Percentiles rank a stretch among this genome's conserved stretches.
Conservation (phyloP, 92 coral and sea anemone genomes). For the Montipora capitata region DNA sequence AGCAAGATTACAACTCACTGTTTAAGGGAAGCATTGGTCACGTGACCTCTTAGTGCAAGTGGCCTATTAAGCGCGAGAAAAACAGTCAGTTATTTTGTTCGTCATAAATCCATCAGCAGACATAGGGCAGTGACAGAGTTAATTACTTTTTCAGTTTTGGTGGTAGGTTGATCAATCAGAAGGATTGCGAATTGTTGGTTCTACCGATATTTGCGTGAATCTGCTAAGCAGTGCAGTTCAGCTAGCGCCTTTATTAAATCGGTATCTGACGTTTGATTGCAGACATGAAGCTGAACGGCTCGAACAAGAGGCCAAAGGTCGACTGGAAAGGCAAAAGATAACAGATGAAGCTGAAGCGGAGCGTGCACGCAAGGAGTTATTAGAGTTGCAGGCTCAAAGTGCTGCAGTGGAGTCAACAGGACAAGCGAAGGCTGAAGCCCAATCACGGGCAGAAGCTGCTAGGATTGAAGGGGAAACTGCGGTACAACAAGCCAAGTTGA, state of each 20-base stretch:
- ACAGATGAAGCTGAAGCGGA: conserved; percentile 99
- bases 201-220: no score
- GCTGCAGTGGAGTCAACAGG: conserved; percentile 99
- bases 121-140: no score
- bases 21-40: no score
- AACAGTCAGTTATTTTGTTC: no score
- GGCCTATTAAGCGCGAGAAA: no score
- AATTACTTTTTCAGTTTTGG: no score
- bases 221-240: no score
- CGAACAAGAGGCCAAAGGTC: conserved; percentile 98
- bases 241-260: not conserved
- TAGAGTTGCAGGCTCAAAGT: conserved; percentile 97
- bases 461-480: conserved; percentile 98
- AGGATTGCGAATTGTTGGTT: no score
- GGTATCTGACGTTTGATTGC: not conserved
- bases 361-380: conserved; percentile 89
- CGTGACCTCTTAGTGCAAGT: no score
- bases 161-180: no score
- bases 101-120: no score
- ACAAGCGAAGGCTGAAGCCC: conserved; percentile 99
- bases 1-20: no score
- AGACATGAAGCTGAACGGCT: conserved; percentile 99
- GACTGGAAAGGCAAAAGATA: conserved; percentile 97
- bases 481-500: conserved; percentile 95
- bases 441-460: conserved; percentile 98